These are phyloP conservation scores for Phenganax stokvisi DNA, from an alignment of 92 coral and sea anemone genomes.

Conservation along the genomic window DNA sequence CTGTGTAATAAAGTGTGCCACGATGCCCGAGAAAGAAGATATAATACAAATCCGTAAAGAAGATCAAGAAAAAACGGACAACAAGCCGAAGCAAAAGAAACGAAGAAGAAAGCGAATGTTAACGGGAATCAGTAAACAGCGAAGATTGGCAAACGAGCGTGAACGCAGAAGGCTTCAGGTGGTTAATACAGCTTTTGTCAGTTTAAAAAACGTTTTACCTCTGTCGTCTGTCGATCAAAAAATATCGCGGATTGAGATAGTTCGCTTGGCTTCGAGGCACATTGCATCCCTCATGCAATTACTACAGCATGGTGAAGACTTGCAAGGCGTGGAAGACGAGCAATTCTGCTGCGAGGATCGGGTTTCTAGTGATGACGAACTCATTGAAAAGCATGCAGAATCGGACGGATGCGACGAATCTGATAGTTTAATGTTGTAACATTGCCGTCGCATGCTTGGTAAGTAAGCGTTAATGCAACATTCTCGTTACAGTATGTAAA, in stretches of 20 bases:
- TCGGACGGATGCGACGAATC: slow-evolving; percentile 34
- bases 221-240: slow-evolving; percentile 42
- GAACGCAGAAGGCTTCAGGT: slow-evolving; percentile 43
- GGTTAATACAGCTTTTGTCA: slow-evolving; percentile 40
- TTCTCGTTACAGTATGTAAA: too few species aligned
- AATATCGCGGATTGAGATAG: slow-evolving; percentile 39
- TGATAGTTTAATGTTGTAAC: slow-evolving; percentile 16
- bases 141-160: slow-evolving; percentile 37
- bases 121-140: slow-evolving; percentile 40
- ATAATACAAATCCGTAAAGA: slow-evolving; percentile 1
- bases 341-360: slow-evolving; percentile 31
- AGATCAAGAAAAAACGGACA: slow-evolving; percentile 17
- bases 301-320: slow-evolving; percentile 27
- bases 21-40: slow-evolving; percentile 37
- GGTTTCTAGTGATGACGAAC: slow-evolving; percentile 20
- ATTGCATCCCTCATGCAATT: slow-evolving; percentile 39
- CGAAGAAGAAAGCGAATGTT: slow-evolving; percentile 36
- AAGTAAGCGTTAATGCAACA: not conserved
- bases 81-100: slow-evolving; percentile 36
- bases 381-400: not conserved
- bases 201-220: slow-evolving; percentile 35
- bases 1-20: not conserved
- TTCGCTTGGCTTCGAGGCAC: slow-evolving; percentile 32
- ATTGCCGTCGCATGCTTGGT: slow-evolving; percentile 10
- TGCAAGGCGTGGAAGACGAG: slow-evolving; percentile 19